A percentile compares a stretch with the other conserved stretches of the same genome.
phyloP scores from a whole-genome alignment of 1,140 invertebrate species.

The Contarinia nasturtii region DNA sequence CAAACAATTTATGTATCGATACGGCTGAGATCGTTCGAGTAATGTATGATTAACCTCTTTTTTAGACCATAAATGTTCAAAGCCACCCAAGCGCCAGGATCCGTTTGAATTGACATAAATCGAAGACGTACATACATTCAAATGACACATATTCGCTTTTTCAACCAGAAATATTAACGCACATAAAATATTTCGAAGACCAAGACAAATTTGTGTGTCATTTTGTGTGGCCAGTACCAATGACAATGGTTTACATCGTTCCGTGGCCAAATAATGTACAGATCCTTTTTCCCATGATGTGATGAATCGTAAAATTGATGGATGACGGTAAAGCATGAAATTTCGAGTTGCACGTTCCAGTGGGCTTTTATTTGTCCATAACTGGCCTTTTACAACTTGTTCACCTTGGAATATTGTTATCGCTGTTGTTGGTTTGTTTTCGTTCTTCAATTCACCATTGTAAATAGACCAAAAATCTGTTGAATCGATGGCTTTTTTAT shows the following conservation, averaged over 20 bases:
- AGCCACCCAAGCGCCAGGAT: constrained; percentile 61
- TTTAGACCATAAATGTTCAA: constrained; percentile 57
- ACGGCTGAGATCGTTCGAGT: constrained; percentile 39
- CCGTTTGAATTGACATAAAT: constrained; percentile 64
- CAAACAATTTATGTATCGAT: constrained; percentile 44
- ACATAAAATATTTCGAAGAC: constrained; percentile 51
- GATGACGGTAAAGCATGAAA: constrained; percentile 60
- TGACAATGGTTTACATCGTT: constrained; percentile 48
- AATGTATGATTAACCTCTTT: constrained; percentile 41
- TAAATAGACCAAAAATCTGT: constrained; percentile 61
- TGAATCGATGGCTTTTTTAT: constrained; percentile 50
- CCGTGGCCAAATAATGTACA: constrained; percentile 52
- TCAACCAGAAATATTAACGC: constrained; percentile 63
- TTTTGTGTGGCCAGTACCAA: constrained; percentile 40
- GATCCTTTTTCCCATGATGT: constrained; percentile 57
- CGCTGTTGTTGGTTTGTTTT: constrained; percentile 33
- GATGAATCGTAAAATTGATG: constrained; percentile 57
- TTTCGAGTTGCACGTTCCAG: constrained; percentile 59
- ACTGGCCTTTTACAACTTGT: constrained; percentile 31
- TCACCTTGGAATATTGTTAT: constrained; percentile 56
- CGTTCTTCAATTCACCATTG: constrained; percentile 37
- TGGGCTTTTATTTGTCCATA: constrained; percentile 41
- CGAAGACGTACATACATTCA: constrained; percentile 59
- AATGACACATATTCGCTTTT: constrained; percentile 54
- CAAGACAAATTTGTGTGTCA: constrained; percentile 56